Evolutionary conservation across 2,797 vertebrate species (phyloP), one percentile per base, ranked within the genome.

Genomic region (Triplophysa bombifrons): DNA sequence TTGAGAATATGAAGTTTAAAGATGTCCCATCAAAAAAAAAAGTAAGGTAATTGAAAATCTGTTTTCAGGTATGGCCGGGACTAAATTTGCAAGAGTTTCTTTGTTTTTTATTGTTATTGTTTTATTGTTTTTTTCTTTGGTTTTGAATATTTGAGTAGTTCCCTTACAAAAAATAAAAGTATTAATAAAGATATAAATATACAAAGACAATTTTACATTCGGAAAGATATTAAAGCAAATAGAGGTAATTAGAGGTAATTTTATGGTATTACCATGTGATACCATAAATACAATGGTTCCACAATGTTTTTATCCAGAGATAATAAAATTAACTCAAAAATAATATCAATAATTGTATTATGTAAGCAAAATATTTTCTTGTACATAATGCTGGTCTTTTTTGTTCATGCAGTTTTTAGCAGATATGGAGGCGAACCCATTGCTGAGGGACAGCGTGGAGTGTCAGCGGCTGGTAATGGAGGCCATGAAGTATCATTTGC

Each of bases 391-490:
- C 10, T 68, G 25, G n/a, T 55, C 8, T 10, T 55, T 55, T 41
- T 27, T 55, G 19, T 50, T 10, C 53, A 22, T 87, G 64, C 86
- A 97, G 96, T 97, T 96, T 88, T 90, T 97, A 86, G 96, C 94
- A 74, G 96, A 98, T 87, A 93, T 98, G 92, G 98, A 98, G 93
- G 95, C 95, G 78, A 97, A 96, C 83, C 85, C 91, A 63, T 93
- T 98, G 78, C 96, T 99, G 68, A 92, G 95, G 73, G 95, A 98
- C 91, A 97, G 96, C 76, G 96, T 98, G 81, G 97, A 98, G 86
- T 98, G 98, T 91, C 98, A 99, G 88, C 96, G 96, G 78, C 94
- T 99, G 72, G 94, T 99, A 82, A 98, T 99, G 96, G 97, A 99
- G 91, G 98, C 96, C 73, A 98, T 99, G 98, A 99, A 99, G 89